Conservation (phyloP, 2,888 invertebrate genomes). For the Limnephilus rhombicus region DNA sequence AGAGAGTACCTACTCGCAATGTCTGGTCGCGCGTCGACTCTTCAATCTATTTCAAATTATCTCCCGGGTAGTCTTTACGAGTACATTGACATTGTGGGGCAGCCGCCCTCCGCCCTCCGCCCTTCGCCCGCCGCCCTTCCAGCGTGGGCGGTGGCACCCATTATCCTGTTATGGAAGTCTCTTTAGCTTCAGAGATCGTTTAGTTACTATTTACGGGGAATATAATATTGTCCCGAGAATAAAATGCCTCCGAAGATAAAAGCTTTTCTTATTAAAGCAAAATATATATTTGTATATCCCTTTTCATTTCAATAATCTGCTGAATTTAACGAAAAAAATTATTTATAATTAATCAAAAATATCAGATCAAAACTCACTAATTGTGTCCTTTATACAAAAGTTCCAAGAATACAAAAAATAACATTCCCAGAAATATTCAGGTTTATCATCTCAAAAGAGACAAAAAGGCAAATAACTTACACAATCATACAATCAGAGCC, state of each 20-base stretch:
- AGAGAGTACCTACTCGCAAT: background rate
- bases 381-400: too few relatives aligned
- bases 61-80: background rate
- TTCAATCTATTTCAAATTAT: slow-evolving; percentile 44
- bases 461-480: too few relatives aligned
- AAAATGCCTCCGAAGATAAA: background rate
- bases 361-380: too few relatives aligned
- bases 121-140: background rate
- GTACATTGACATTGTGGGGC: background rate
- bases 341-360: too few relatives aligned
- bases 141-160: background rate
- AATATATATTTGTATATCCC: too few relatives aligned
- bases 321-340: too few relatives aligned
- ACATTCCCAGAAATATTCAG: too few relatives aligned
- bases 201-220: background rate
- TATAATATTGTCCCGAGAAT: background rate
- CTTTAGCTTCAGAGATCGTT: background rate
- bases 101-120: background rate
- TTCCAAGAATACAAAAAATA: too few relatives aligned
- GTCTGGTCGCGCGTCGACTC: slow-evolving; percentile 30
- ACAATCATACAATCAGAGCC: too few relatives aligned
- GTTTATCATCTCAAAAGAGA: too few relatives aligned
- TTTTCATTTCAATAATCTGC: too few relatives aligned
- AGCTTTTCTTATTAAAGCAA: background rate
- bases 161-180: background rate